Evolutionary conservation across 2,797 vertebrate genomes (phyloP).

Genomic region (Ispidina picta): DNA sequence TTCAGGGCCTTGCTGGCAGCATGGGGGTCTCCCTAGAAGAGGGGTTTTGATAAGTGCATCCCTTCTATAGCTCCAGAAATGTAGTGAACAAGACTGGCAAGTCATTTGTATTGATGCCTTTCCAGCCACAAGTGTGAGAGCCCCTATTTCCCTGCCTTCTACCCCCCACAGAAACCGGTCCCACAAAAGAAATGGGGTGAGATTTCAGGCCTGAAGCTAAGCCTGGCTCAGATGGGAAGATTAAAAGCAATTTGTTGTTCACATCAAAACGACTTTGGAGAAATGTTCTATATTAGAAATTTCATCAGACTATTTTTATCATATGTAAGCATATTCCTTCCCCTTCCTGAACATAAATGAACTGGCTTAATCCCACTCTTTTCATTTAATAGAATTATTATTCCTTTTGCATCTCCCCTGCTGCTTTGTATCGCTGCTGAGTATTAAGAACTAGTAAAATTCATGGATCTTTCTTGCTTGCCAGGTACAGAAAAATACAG

Average conservation of each 20-base stretch:
- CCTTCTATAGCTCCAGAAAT: background rate
- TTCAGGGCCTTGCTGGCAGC: background rate
- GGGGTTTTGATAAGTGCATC: background rate
- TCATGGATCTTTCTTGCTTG: slow-evolving; percentile 65
- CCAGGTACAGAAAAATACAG: slow-evolving; percentile 58
- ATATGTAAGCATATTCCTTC: slow-evolving; percentile 65
- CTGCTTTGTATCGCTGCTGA: slow-evolving; percentile 71
- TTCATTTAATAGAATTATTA: slow-evolving; percentile 77
- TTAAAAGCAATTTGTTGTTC: slow-evolving; percentile 51
- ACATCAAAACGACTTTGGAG: slow-evolving; percentile 63
- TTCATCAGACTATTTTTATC: slow-evolving; percentile 75
- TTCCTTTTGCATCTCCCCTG: slow-evolving; percentile 73
- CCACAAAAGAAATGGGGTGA: background rate
- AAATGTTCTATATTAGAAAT: slow-evolving; percentile 68
- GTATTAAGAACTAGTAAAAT: slow-evolving; percentile 73
- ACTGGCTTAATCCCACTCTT: slow-evolving; percentile 44
- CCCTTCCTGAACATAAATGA: slow-evolving; percentile 72
- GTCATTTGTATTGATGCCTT: background rate
- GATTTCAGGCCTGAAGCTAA: slow-evolving; percentile 24
- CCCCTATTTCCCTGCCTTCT: background rate
- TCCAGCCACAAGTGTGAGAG: background rate
- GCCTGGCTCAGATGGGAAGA: slow-evolving; percentile 46
- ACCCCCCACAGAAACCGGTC: background rate
- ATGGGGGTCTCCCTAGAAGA: fast-evolving
- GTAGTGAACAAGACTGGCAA: background rate